Evolutionary conservation across 2,113 vertebrate genomes (phyloP).

Genomic region (Lichenostomus cassidix): DNA sequence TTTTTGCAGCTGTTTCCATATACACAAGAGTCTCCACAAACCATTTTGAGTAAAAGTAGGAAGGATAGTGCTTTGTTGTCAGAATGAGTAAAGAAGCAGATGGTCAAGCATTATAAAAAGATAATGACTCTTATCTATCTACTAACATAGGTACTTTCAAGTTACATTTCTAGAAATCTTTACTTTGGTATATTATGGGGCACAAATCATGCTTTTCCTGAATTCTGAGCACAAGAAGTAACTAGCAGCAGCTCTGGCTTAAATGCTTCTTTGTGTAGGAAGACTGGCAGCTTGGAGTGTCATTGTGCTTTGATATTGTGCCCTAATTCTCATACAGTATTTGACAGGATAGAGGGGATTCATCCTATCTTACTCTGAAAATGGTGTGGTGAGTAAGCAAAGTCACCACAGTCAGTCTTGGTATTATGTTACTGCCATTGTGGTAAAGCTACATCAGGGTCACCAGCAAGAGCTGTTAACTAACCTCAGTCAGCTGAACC

Average conservation of each 20-base stretch:
- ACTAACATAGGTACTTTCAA: background rate
- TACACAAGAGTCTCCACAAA: background rate
- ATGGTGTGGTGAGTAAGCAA: background rate
- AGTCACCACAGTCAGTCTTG: background rate
- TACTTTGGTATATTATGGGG: background rate
- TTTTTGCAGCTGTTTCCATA: background rate
- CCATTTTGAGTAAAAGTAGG: background rate
- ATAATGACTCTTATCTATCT: background rate
- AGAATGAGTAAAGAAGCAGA: background rate
- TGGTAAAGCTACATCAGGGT: background rate
- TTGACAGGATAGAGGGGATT: background rate
- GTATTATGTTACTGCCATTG: background rate
- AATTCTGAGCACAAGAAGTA: background rate
- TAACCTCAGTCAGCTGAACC: background rate
- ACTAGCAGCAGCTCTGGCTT: background rate
- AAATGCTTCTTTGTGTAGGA: background rate
- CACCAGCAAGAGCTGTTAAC: background rate
- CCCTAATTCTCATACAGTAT: background rate
- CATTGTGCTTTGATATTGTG: background rate
- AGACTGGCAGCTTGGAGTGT: background rate
- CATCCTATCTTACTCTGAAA: background rate
- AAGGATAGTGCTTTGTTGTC: background rate
- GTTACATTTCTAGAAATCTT: background rate
- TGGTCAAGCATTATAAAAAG: background rate
- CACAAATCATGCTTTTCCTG: background rate